Percentiles rank a stretch among this genome's conserved stretches.
Evolutionary conservation across 2,888 invertebrate genomes (phyloP).

Genomic region (Amphimallon solstitiale): DNA sequence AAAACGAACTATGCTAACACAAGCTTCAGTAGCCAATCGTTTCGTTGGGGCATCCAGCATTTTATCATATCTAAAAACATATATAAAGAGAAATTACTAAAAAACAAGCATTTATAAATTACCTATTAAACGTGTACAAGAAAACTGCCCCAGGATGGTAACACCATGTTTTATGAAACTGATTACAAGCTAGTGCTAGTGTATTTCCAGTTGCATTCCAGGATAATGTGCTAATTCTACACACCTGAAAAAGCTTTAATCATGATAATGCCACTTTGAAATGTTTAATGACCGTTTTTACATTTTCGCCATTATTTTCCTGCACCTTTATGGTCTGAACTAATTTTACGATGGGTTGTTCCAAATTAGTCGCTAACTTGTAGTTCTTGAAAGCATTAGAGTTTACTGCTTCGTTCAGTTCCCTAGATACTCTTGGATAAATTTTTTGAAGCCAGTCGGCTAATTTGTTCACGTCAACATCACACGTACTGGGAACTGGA

Average conservation of each 20-base stretch:
- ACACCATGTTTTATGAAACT: slow-evolving; percentile 61
- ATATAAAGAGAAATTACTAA: slow-evolving; percentile 2
- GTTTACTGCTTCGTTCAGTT: slow-evolving; percentile 60
- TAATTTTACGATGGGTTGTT: slow-evolving; percentile 48
- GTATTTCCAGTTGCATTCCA: slow-evolving; percentile 62
- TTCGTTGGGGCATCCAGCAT: slow-evolving; percentile 55
- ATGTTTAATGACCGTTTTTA: slow-evolving; percentile 9
- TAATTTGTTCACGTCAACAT: slow-evolving; percentile 63
- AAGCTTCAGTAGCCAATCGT: slow-evolving; percentile 58
- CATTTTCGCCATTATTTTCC: slow-evolving; percentile 36
- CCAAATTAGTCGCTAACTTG: slow-evolving; percentile 29
- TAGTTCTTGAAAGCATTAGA: slow-evolving; percentile 57
- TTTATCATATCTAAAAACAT: slow-evolving; percentile 54
- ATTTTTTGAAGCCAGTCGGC: slow-evolving; percentile 64
- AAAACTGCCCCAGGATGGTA: slow-evolving; percentile 57
- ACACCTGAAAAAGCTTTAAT: slow-evolving; percentile 39
- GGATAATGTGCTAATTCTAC: slow-evolving; percentile 53
- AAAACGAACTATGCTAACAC: slow-evolving; percentile 63
- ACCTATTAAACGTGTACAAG: slow-evolving; percentile 58
- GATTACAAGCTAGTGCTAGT: slow-evolving; percentile 57
- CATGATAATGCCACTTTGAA: neutral
- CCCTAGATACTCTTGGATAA: slow-evolving; percentile 63
- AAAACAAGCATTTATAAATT: neutral
- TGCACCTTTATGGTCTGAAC: slow-evolving; percentile 52
- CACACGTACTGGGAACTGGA: slow-evolving; percentile 40